A percentile compares a stretch with the other conserved stretches of the same genome.
Evolutionary conservation across 2,888 invertebrate genomes (phyloP).

Genomic region (Toxonevra muliebris): DNA sequence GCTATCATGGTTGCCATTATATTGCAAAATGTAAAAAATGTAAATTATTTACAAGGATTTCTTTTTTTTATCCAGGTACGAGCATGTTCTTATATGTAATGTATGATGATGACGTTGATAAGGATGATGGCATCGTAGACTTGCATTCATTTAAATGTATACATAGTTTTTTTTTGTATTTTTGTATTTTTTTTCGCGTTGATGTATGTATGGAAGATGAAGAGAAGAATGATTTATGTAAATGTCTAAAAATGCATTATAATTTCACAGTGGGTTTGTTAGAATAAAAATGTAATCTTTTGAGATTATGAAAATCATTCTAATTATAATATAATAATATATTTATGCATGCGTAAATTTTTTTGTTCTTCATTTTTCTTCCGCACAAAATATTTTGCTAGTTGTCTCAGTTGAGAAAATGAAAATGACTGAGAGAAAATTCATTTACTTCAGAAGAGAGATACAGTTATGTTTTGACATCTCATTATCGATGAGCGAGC

Average conservation of each 20-base stretch:
- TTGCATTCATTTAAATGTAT: neutral
- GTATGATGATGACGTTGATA: neutral
- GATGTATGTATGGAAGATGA: constrained; percentile 5
- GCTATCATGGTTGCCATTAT: constrained; percentile 37
- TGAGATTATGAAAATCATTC: no score
- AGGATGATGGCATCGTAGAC: neutral
- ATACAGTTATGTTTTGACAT: no score
- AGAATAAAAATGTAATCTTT: no score
- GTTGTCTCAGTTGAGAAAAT: no score
- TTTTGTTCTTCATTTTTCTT: no score
- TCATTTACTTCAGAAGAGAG: no score
- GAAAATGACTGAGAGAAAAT: no score
- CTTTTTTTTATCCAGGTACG: constrained; percentile 19
- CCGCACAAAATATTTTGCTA: no score
- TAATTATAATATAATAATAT: no score
- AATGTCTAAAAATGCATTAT: constrained; percentile 28
- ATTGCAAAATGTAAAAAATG: constrained; percentile 40
- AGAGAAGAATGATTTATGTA: constrained; percentile 8
- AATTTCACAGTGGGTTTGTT: constrained; percentile 33
- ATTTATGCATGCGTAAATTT: no score
- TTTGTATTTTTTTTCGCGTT: constrained; percentile 17
- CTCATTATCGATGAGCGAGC: no score
- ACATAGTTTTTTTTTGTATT: constrained; percentile 16
- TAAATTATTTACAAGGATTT: constrained; percentile 49
- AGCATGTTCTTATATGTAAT: neutral